Evolutionary conservation across 2,888 invertebrate species (phyloP).

Genomic region (Dastarcus helophoroides): DNA sequence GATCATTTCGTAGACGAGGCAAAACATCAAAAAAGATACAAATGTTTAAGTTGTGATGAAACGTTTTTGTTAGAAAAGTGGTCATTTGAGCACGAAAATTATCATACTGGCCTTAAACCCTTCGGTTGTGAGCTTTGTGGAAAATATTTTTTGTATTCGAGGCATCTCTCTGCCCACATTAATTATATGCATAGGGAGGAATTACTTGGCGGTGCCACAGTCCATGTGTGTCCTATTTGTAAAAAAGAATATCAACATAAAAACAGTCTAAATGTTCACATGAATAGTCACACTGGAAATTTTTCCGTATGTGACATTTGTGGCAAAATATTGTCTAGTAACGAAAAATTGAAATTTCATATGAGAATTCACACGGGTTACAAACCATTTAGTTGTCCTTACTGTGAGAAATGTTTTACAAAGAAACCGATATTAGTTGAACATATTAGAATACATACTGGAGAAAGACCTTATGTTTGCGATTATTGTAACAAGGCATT

Average conservation of each 20-base stretch:
- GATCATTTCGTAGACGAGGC: constrained; percentile 28
- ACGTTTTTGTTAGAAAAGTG: constrained; percentile 45
- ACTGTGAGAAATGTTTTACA: constrained; percentile 34
- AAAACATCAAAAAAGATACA: constrained; percentile 36
- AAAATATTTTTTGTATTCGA: constrained; percentile 39
- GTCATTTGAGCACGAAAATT: constrained; percentile 47
- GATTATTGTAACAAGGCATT: constrained; percentile 51
- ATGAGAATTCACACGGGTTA: constrained; percentile 32
- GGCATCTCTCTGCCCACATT: constrained; percentile 33
- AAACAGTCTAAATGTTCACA: constrained; percentile 34
- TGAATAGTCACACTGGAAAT: constrained; percentile 41
- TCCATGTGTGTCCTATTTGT: constrained; percentile 35
- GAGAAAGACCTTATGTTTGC: constrained; percentile 38
- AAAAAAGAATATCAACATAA: constrained; percentile 35
- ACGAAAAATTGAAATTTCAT: constrained; percentile 41
- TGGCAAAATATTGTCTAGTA: constrained; percentile 43
- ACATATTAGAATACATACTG: constrained; percentile 33
- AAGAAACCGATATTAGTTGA: constrained; percentile 34
- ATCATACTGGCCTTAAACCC: constrained; percentile 43
- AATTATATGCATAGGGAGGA: constrained; percentile 30
- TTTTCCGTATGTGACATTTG: constrained; percentile 47
- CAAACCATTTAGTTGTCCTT: constrained; percentile 32
- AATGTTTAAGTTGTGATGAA: constrained; percentile 44
- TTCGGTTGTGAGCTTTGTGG: constrained; percentile 44
- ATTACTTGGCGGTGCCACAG: constrained; percentile 21